Base-by-base conservation (phyloP, 1,140 invertebrate species). In the Leptopilina clavipes region DNA sequence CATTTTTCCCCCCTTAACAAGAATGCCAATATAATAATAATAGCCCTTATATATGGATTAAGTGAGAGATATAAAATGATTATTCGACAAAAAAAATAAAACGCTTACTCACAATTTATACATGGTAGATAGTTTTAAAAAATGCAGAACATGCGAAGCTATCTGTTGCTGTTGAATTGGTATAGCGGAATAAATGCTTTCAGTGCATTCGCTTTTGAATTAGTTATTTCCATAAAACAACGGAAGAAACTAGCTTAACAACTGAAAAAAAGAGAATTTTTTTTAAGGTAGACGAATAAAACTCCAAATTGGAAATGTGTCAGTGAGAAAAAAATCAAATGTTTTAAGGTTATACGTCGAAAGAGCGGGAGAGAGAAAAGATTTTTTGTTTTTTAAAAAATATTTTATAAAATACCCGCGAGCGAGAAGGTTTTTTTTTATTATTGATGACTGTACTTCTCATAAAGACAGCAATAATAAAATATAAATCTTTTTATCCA, bases 121-220 rank as follows among this genome's bases (percentile, higher is more conserved):
- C 18, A 59, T 18, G 7, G 8, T 18, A 45, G 44, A 45, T 9
- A 22, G 18, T 59, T 59, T 59, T 11, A 22, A 22, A 59, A 59
- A 59, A 12, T 59, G 54, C 54, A 59, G 54, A 22, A 59, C 54
- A 22, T 22, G 19, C 54, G 17, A 59, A 11, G 8, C 18, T 59
- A 59, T 59, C 18, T 59, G 54, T 59, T 59, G 54, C 54, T 59
- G 6, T 40, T 40, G 54, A 12, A 22, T 19, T 59, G 17, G n/a
- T 59, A 59, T 40, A 11, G 17, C 54, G 17, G 25, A 59, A 52
- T 52, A 17, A 52, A 59, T 22, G 54, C 54, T 59, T 59, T 22
- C 54, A 59, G 54, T 59, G 54, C 54, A 59, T 22, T 59, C 19
- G 10, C 54, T 59, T 59, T 19, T 59, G 54, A 59, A 59, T 59